Evolutionary conservation across 2,797 vertebrate species (phyloP).

Genomic region (Mycteria americana): DNA sequence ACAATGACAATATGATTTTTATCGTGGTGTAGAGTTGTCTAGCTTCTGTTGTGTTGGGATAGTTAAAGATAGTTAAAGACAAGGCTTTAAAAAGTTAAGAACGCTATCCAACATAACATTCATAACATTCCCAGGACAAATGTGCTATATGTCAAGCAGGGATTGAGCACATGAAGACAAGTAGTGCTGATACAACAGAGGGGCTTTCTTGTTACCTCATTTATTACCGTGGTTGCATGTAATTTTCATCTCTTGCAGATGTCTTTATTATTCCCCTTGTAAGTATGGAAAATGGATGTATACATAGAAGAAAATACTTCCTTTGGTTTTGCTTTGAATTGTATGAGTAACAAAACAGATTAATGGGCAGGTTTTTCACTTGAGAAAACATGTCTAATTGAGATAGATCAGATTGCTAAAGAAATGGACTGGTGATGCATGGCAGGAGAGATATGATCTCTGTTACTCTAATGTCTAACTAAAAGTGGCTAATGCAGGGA

Average conservation of each 20-base stretch:
- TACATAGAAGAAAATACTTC: background rate
- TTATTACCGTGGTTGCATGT: background rate
- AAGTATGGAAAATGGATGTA: background rate
- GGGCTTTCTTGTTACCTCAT: background rate
- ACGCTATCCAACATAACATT: background rate
- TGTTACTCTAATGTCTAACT: background rate
- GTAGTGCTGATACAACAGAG: background rate
- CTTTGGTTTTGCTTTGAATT: background rate
- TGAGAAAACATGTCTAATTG: background rate
- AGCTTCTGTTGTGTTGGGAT: background rate
- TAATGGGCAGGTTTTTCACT: background rate
- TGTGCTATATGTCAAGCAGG: background rate
- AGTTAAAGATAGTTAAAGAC: background rate
- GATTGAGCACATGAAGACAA: background rate
- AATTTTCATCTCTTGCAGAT: background rate
- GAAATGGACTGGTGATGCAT: background rate
- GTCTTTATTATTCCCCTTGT: background rate
- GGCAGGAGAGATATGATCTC: background rate
- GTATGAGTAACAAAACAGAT: background rate
- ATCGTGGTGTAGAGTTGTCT: background rate
- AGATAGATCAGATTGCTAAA: background rate
- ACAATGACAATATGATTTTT: background rate
- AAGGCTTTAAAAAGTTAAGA: background rate
- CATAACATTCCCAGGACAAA: background rate
- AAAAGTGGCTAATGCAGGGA: background rate